phyloP scores from a whole-genome alignment of 2,888 invertebrate species.

The Lamellibrachia columna region DNA sequence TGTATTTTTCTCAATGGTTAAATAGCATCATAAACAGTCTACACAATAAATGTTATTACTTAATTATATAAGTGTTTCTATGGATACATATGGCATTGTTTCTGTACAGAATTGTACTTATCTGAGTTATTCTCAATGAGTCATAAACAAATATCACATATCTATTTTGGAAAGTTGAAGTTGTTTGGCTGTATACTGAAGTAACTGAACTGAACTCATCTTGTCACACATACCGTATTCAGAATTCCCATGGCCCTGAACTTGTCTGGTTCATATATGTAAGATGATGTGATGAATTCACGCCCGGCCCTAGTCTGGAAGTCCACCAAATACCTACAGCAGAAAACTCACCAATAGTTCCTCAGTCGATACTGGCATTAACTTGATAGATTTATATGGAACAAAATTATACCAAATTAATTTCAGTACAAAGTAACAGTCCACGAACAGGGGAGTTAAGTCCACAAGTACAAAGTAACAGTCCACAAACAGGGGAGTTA shows the following conservation, averaged over 20 bases:
- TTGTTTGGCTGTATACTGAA: not conserved
- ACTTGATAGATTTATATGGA: not conserved
- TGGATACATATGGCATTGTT: too few relatives aligned
- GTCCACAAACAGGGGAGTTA: too few relatives aligned
- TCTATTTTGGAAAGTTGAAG: too few relatives aligned
- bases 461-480: too few relatives aligned
- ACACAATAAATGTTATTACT: too few relatives aligned
- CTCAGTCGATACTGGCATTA: not conserved
- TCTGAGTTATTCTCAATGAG: not conserved
- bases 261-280: slow-evolving; percentile 63
- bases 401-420: not conserved
- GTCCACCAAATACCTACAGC: slow-evolving; percentile 57
- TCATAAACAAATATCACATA: too few relatives aligned
- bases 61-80: too few relatives aligned
- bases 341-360: not conserved
- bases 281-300: slow-evolving; percentile 61
- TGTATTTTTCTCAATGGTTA: too few relatives aligned
- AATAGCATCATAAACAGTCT: too few relatives aligned
- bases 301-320: slow-evolving; percentile 59
- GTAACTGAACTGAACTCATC: not conserved
- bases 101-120: too few relatives aligned
- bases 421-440: not conserved
- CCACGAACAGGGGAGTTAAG: too few relatives aligned
- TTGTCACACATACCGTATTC: slow-evolving; percentile 52
- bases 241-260: slow-evolving; percentile 54